Conservation (phyloP, 2,888 invertebrate species). For the Dolichopus griseipennis region DNA sequence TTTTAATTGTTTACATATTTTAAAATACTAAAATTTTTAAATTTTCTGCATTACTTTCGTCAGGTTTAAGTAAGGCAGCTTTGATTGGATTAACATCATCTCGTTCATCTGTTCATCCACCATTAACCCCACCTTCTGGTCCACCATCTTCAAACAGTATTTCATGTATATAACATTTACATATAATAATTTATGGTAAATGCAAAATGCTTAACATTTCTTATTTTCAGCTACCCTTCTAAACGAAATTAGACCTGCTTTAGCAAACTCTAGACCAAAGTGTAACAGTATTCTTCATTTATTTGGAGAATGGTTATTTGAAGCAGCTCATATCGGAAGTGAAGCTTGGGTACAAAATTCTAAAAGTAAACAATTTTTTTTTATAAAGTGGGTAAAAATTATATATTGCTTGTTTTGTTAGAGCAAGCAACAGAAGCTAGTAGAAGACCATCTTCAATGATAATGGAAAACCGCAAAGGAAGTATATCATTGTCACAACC, state of each 20-base stretch:
- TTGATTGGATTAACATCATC: constrained; percentile 70
- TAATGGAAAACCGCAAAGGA: constrained; percentile 52
- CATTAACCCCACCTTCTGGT: constrained; percentile 62
- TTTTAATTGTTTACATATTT: neutral
- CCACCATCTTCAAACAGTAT: constrained; percentile 59
- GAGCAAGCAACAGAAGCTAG: constrained; percentile 46
- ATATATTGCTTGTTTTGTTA: neutral
- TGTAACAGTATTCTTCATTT: constrained; percentile 92
- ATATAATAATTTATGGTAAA: neutral
- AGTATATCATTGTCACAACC: constrained; percentile 52
- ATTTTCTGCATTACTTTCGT: constrained; percentile 18
- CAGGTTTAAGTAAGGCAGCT: constrained; percentile 73
- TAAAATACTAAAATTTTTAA: neutral
- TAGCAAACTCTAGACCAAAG: constrained; percentile 73
- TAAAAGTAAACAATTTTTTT: constrained; percentile 41
- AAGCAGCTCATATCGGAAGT: constrained; percentile 86
- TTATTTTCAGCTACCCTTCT: constrained; percentile 50
- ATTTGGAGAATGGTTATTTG: constrained; percentile 94
- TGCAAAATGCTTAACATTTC: neutral
- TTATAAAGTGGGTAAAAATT: no score
- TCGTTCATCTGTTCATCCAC: constrained; percentile 56
- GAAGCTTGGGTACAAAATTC: constrained; percentile 51
- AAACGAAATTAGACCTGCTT: constrained; percentile 53
- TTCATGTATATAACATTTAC: constrained; percentile 47
- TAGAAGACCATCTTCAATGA: constrained; percentile 57